phyloP scores from a whole-genome alignment of 2,888 invertebrate species.

The Agriopis leucophaearia region DNA sequence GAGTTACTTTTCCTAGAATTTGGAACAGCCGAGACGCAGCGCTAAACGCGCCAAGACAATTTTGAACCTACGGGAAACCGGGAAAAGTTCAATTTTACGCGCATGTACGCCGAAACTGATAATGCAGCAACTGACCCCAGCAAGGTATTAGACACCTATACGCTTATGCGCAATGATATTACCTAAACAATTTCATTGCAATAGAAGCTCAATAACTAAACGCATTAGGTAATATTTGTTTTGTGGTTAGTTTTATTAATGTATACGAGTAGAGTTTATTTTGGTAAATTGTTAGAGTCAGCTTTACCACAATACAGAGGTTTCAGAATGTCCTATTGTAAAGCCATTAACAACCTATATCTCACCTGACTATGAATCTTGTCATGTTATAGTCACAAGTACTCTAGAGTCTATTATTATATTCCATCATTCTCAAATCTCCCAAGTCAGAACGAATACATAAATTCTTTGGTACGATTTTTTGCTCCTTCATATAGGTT shows the following conservation, averaged over 20 bases:
- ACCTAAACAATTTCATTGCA: background rate
- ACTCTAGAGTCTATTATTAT: too few relatives aligned
- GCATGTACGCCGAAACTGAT: too few relatives aligned
- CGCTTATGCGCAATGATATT: background rate
- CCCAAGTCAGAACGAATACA: too few relatives aligned
- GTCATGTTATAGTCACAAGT: background rate
- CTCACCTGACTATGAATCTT: background rate
- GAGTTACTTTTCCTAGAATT: too few relatives aligned
- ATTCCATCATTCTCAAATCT: too few relatives aligned
- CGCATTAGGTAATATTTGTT: constrained; percentile 20
- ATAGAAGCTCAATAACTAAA: background rate
- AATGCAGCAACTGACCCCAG: background rate
- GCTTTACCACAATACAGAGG: background rate
- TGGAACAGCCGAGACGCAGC: too few relatives aligned
- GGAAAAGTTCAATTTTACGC: background rate
- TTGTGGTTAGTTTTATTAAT: constrained; percentile 6
- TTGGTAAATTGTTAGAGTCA: constrained; percentile 1
- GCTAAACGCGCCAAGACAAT: too few relatives aligned
- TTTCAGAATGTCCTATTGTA: background rate
- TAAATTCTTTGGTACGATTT: background rate
- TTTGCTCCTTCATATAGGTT: background rate
- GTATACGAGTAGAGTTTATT: constrained; percentile 1
- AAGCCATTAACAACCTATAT: background rate
- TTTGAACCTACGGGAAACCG: too few relatives aligned
- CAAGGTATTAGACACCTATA: background rate